Conservation (phyloP, 2,888 invertebrate species). For the Sinhomidia bicolor region DNA sequence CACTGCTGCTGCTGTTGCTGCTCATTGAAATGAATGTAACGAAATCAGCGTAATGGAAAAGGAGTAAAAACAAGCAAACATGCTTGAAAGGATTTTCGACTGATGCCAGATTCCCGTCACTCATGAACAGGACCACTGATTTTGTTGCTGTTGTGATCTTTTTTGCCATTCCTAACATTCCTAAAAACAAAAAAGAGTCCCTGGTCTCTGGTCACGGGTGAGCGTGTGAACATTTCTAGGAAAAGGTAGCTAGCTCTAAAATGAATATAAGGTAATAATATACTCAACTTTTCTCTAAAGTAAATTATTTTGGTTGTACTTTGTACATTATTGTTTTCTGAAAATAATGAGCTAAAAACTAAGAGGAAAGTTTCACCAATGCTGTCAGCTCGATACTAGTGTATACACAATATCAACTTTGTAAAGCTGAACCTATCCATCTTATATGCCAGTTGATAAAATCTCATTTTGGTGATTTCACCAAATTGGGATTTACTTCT, state of each 20-base stretch:
- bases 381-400: not conserved
- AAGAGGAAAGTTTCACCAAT: not conserved
- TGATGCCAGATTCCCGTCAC: slow-evolving; percentile 59
- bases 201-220: too few species aligned
- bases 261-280: too few species aligned
- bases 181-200: not conserved
- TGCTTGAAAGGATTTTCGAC: slow-evolving; percentile 39
- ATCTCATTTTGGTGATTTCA: slow-evolving; percentile 36
- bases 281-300: too few species aligned
- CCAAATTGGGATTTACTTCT: slow-evolving; percentile 8
- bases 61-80: not conserved
- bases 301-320: too few species aligned
- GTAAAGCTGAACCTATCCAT: not conserved
- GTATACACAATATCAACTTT: not conserved
- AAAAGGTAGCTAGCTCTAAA: too few species aligned
- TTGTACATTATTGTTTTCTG: too few species aligned
- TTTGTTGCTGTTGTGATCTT: slow-evolving; percentile 22
- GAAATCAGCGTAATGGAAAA: slow-evolving; percentile 10
- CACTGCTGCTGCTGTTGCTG: too few species aligned
- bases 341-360: too few species aligned
- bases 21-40: slow-evolving; percentile 9
- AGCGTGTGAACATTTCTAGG: too few species aligned
- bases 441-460: slow-evolving; percentile 17
- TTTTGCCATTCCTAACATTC: slow-evolving; percentile 35
- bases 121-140: slow-evolving; percentile 39